Conservation (phyloP, 2,113 vertebrate species). For the human region GRCh38 chr9:5050001-5050500, state of each 20-base stretch:
- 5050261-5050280: background rate
- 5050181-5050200: background rate
- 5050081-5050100: constrained; percentile 8
- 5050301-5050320: background rate
- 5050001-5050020: background rate
- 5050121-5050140: constrained; percentile 39
- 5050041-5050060: background rate
- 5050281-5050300: background rate
- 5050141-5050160: background rate
- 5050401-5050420: too few relatives aligned
- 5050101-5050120: constrained; percentile 35
- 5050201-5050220: constrained; percentile 38
- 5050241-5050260: constrained; percentile 29
- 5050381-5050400: too few relatives aligned
- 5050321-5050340: too few relatives aligned
- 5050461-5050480: too few relatives aligned
- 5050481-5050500: too few relatives aligned
- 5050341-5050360: too few relatives aligned
- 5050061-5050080: background rate
- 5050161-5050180: background rate
- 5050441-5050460: too few relatives aligned
- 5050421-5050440: too few relatives aligned
- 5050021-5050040: background rate
- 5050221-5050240: constrained; percentile 9
- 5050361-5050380: too few relatives aligned